Evolutionary conservation across 2,797 vertebrate genomes (phyloP), one percentile per base, ranked within the genome.

Genomic region (Lutjanus campechanus): DNA sequence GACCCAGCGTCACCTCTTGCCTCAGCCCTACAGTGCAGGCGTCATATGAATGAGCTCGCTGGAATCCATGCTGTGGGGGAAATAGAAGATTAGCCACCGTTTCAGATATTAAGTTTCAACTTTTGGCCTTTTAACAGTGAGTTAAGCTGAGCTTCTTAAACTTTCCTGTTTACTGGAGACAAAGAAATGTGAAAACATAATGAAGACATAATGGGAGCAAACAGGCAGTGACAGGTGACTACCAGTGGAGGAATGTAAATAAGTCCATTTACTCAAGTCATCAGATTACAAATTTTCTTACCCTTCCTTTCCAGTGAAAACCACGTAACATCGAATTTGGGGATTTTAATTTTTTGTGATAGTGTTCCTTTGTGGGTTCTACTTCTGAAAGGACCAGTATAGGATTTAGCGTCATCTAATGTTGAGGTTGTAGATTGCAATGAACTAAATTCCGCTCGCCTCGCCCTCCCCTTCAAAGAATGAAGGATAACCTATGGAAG

Each of bases 21-120:
- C 76, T 20, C 46, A 61, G 65, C 44, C 49, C 56, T 54, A 9
- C 22, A 50, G 67, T 6, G 25, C 5, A 44, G 43, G 16, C 61
- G 20, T 73, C 51, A 64, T 20, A 77, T 54, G 15, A 73, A 70
- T 15, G 17, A 53, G 55, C 36, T 70, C 5, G 43, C 12, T 44
- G 36, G 36, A 43, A 53, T 66, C 15, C 66, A 4, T 61, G 25
- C 51, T 54, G 29, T 11, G 2, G 22, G 25, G 46, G 51, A 36
- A 47, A 25, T 10, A 67, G 47, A 40, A 19, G 51, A 69, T 73
- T 16, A 16, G 11, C 54, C 12, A 41, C 5, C 5, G 16, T 40
- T 61, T 77, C 49, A 54, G 22, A 46, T 29, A 46, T 76, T 44
- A 19, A 43, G 16, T 74, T 59, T 49, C 4, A 43, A 40, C 59